Evolutionary conservation across 1,140 invertebrate species (phyloP).

Genomic region (Caligus rogercresseyi): DNA sequence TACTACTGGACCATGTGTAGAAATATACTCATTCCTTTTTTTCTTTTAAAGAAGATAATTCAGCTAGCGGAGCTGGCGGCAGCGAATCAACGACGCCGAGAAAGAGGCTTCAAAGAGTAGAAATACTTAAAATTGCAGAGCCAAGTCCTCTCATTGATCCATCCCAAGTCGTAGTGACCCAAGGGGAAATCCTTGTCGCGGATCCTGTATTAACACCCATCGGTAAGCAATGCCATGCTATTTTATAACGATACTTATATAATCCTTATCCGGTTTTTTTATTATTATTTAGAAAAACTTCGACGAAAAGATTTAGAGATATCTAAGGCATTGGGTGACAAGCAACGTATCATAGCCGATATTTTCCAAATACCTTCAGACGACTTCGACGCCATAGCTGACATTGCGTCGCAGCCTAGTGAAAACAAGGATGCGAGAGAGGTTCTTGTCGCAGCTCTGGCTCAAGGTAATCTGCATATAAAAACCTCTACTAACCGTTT

Average conservation of each 20-base stretch:
- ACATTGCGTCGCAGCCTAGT: constrained; percentile 36
- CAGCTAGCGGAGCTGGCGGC: constrained; percentile 3
- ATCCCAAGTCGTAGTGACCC: constrained; percentile 52
- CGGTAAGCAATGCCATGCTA: constrained; percentile 34
- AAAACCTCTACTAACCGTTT: neutral
- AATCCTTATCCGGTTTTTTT: constrained; percentile 17
- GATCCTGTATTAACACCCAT: constrained; percentile 57
- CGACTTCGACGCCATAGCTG: constrained; percentile 45
- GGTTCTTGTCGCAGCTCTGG: constrained; percentile 47
- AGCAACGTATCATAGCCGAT: constrained; percentile 51
- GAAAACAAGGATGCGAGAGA: constrained; percentile 44
- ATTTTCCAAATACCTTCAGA: constrained; percentile 52
- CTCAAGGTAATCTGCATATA: constrained; percentile 38
- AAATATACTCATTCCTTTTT: constrained; percentile 13
- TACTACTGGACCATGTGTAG: constrained; percentile 17
- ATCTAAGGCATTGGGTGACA: constrained; percentile 47
- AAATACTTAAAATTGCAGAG: constrained; percentile 33
- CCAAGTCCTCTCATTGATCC: constrained; percentile 54
- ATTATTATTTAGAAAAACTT: constrained; percentile 42
- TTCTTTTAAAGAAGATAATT: constrained; percentile 5
- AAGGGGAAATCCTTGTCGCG: constrained; percentile 50
- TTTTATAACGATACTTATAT: neutral
- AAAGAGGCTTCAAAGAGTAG: constrained; percentile 29
- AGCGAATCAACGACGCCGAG: constrained; percentile 23
- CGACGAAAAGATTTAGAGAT: constrained; percentile 50